Evolutionary conservation across 2,797 vertebrate species (phyloP).

Genomic region (Urosaurus nigricauda): DNA sequence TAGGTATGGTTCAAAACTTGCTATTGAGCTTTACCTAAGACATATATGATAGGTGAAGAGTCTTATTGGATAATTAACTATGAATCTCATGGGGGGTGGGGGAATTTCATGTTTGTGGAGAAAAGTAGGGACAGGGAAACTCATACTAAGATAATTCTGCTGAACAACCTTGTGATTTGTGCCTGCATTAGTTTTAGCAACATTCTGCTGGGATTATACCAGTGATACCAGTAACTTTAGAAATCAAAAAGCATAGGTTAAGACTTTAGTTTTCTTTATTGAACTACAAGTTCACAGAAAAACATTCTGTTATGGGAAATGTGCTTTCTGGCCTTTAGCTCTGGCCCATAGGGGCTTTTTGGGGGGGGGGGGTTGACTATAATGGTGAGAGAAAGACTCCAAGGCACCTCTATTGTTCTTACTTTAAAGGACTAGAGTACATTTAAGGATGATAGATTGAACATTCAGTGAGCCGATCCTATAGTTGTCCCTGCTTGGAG

Average conservation of each 20-base stretch:
- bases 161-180: not conserved
- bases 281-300: not conserved
- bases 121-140: not conserved
- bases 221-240: not conserved
- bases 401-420: too few relatives aligned
- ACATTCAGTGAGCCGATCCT: not conserved
- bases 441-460: not conserved
- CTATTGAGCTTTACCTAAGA: not conserved
- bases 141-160: not conserved
- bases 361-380: too few relatives aligned
- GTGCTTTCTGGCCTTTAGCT: too few relatives aligned
- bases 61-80: too few relatives aligned
- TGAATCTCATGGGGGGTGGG: too few relatives aligned
- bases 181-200: not conserved
- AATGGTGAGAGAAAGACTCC: too few relatives aligned
- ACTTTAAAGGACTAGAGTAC: too few relatives aligned
- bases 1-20: not conserved
- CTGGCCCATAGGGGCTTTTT: too few relatives aligned
- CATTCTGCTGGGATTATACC: not conserved
- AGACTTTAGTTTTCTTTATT: too few relatives aligned
- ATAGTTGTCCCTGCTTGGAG: not conserved
- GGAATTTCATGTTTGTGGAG: not conserved
- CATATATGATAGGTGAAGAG: not conserved
- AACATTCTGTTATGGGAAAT: not conserved
- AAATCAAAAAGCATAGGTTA: not conserved